These are phyloP conservation scores for Microcebus jonahi DNA, from an alignment of 2,113 vertebrate genomes.

Conservation along the genomic window DNA sequence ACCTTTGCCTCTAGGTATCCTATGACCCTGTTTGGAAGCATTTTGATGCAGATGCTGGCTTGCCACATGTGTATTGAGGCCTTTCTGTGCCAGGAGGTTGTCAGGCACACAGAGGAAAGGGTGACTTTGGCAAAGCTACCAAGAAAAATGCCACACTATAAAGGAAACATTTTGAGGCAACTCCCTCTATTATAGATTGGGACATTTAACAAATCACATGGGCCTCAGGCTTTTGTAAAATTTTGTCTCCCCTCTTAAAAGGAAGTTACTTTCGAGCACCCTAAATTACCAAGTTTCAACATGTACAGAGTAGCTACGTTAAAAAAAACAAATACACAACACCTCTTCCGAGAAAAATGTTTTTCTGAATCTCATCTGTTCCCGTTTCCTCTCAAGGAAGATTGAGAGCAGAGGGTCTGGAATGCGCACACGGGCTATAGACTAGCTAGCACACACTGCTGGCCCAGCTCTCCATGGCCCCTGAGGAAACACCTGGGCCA, in stretches of 20 bases:
- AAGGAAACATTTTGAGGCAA: slow-evolving; percentile 24
- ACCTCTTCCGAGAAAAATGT: neutral
- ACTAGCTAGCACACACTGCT: neutral
- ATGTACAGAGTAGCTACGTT: neutral
- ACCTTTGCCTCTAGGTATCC: neutral
- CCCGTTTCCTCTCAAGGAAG: slow-evolving; percentile 11
- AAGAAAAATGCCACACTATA: slow-evolving; percentile 7
- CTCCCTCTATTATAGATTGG: slow-evolving; percentile 28
- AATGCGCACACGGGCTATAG: neutral
- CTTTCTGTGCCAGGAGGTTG: neutral
- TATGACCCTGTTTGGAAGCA: neutral
- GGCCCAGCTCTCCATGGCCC: fast-evolving
- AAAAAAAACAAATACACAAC: neutral
- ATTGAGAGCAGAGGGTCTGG: neutral
- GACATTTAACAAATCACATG: slow-evolving; percentile 25
- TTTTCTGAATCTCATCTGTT: slow-evolving; percentile 16
- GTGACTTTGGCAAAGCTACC: neutral
- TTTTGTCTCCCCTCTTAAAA: slow-evolving; percentile 40
- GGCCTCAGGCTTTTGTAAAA: neutral
- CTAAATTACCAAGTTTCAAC: slow-evolving; percentile 52
- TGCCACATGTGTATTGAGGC: fast-evolving
- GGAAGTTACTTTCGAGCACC: slow-evolving; percentile 48
- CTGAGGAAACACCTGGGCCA: fast-evolving
- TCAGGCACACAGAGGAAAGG: neutral
- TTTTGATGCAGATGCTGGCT: neutral